Evolutionary conservation across 2,797 vertebrate species (phyloP), one percentile per base, ranked within the genome.

Genomic region (Sorex maritimensis): DNA sequence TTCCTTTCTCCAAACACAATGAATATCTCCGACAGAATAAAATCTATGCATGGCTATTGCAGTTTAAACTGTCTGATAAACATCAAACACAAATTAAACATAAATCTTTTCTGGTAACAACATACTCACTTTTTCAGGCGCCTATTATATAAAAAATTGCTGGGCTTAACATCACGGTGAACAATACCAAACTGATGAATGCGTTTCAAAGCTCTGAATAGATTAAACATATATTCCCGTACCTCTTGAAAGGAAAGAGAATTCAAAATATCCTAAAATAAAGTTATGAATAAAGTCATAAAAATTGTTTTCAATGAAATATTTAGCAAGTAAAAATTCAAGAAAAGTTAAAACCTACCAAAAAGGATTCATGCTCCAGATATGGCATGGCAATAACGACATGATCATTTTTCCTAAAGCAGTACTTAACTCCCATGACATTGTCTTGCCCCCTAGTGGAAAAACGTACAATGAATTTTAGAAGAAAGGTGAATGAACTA

Each of bases 381-480:
- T 99, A 99, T 0, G 99, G 99, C 99, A 99, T 99, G 85, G 99
- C 98, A 93, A 99, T 99, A 97, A 99, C 99, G 92, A 99, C 99
- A 0, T 99, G 99, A 95, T 99, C 99, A 41, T 99, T 99, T 88
- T 99, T 99, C 97, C 99, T 98, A 97, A 99, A 99, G 98, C 99
- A 99, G 92, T 99, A 99, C 6, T 99, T 99, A 93, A 99, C 99
- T 94, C 99, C 99, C 98, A 99, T 99, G 93, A 99, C 99, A 46
- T 99, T 99, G 92, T 99, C 99, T 97, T 98, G 98, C 85, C 99
- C 99, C 78, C 99, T 99, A 97, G 69, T 98, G 97, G 95, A 96
- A 96, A 95, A 97, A 90, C 1, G 49, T 73, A 95, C 52, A 91
- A 86, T 10, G 73, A 93, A 91, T 71, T 91, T 93, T 65, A 93